Base-by-base conservation (phyloP, 2,888 invertebrate species). In the Balanococcus diminutus region DNA sequence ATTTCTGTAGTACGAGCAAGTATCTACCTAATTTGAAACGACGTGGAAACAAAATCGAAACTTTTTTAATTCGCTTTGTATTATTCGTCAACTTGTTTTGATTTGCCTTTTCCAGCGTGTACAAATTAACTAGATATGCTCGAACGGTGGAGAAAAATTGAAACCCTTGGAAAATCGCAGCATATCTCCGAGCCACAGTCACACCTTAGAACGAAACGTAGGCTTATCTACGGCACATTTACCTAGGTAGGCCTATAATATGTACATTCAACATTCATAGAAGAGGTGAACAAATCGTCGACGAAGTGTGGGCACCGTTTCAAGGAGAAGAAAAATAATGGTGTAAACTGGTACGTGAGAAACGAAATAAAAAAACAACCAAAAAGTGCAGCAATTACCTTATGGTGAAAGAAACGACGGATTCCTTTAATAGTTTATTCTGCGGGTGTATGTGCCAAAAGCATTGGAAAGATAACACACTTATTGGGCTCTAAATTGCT, bases 391-490 rank as follows among this genome's bases (percentile, higher is more conserved):
- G 82, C 82, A 82, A 56, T 82, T 82, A 82, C 82, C 82, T 82
- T 51, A 42, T 42, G n/a, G 82, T 82, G 82, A 51, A 51, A 46
- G 46, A 81, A 56, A 42, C 81, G 81, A 81, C 81, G 42, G 46
- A 81, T 46, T 81, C 81, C 81, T 31, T 81, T 81, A 46, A 46
- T 46, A 81, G n/a, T 81, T 81, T 81, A 85, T 75, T 75, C 46
- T 85, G 79, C 85, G 31, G 79, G 85, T 85, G 85, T 46, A 85
- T 85, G 85, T 85, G 85, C 85, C 75, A 85, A 79, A 85, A 85
- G 85, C 85, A 25, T 79, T 79, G 75, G 79, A 79, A 85, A 85
- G 79, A 79, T 85, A 79, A 85, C 75, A 75, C 75, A 85, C 85
- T 32, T 75, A 72, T 72, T 72, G 75, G 85, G 85, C 75, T 51